phyloP scores from a whole-genome alignment of 2,113 vertebrate genomes.

The Crotalus tigris region DNA sequence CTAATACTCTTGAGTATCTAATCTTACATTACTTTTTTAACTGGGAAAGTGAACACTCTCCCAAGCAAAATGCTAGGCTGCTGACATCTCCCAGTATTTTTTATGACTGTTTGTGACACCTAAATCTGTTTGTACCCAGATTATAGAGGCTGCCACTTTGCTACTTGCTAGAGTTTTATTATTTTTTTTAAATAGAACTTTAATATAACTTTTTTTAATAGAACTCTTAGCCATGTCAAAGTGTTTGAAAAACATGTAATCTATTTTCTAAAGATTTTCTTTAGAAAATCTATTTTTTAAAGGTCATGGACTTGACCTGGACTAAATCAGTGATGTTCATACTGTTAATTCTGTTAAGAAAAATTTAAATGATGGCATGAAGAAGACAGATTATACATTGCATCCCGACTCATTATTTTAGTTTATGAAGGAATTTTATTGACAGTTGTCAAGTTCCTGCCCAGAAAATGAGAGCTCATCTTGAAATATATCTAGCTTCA shows the following conservation, averaged over 20 bases:
- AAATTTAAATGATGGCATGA: neutral
- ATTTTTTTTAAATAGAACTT: neutral
- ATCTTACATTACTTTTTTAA: neutral
- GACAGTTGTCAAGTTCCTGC: neutral
- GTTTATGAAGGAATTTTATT: neutral
- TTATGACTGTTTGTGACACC: neutral
- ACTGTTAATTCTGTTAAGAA: neutral
- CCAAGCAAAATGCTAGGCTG: neutral
- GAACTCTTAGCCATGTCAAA: neutral
- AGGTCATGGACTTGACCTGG: neutral
- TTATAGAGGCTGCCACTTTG: neutral
- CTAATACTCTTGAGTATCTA: neutral
- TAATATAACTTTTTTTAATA: neutral
- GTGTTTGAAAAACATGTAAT: neutral
- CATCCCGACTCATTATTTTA: neutral
- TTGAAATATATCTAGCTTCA: neutral
- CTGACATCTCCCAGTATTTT: neutral
- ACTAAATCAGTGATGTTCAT: neutral
- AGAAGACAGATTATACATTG: neutral
- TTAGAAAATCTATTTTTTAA: no score
- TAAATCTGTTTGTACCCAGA: neutral
- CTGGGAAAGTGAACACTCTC: neutral
- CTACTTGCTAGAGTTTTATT: neutral
- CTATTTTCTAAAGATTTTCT: neutral
- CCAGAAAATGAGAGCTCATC: neutral